Percentiles rank a stretch among this genome's conserved stretches.
These are phyloP conservation scores for Cryptophagus acutangulus DNA, from an alignment of 2,888 invertebrate species.

Conservation along the genomic window DNA sequence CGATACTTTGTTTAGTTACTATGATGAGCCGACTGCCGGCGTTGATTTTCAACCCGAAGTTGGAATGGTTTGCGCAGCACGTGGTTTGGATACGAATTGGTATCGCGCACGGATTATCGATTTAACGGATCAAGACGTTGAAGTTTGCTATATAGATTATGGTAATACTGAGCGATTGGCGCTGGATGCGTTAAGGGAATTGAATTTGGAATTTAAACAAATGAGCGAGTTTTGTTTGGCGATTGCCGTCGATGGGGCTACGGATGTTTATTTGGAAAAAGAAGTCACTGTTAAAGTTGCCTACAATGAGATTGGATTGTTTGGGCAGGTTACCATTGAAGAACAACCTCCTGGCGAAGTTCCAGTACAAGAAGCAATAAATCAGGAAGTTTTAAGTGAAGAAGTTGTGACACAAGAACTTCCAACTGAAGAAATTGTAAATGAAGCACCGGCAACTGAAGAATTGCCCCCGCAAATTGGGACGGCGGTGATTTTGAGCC, in stretches of 20 bases:
- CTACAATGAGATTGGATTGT: neutral
- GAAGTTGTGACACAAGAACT: neutral
- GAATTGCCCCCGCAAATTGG: neutral
- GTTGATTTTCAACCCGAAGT: constrained; percentile 47
- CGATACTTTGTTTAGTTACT: constrained; percentile 56
- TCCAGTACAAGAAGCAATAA: neutral
- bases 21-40: constrained; percentile 46
- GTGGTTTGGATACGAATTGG: constrained; percentile 60
- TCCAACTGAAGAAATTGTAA: neutral
- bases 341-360: too few relatives aligned
- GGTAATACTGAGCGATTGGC: constrained; percentile 61
- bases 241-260: neutral
- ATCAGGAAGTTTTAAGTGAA: neutral
- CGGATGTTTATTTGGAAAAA: constrained; percentile 1
- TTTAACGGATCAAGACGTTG: constrained; percentile 47
- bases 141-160: constrained; percentile 63
- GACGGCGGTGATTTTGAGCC: constrained; percentile 56
- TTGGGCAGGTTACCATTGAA: constrained; percentile 2
- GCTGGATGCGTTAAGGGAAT: constrained; percentile 31
- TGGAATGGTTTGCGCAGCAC: constrained; percentile 57
- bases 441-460: neutral
- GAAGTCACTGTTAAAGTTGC: neutral
- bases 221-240: constrained; percentile 31
- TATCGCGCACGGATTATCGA: constrained; percentile 59
- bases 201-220: constrained; percentile 34